phyloP scores from a whole-genome alignment of 2,113 vertebrate genomes.

The Columbina picui region DNA sequence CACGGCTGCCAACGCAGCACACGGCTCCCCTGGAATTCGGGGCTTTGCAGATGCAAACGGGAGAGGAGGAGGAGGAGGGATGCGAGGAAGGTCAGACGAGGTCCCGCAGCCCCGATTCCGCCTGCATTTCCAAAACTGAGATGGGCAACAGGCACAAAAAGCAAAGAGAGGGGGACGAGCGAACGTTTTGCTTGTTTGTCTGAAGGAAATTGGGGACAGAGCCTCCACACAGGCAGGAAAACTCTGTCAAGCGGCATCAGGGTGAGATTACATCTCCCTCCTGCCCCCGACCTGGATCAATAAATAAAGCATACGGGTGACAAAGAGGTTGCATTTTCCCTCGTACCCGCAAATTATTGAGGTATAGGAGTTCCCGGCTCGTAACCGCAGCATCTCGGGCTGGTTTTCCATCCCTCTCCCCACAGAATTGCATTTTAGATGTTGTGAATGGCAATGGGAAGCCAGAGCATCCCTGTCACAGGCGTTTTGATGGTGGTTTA shows the following conservation, averaged over 20 bases:
- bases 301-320: not conserved
- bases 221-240: rapidly evolving
- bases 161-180: not conserved
- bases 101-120: rapidly evolving
- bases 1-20: not conserved
- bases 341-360: rapidly evolving
- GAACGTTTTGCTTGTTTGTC: not conserved
- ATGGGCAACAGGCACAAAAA: not conserved
- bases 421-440: rapidly evolving
- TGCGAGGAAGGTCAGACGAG: not conserved
- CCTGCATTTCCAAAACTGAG: not conserved
- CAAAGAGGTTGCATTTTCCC: not conserved
- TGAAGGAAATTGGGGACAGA: not conserved
- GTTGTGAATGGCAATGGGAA: not conserved
- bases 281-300: not conserved
- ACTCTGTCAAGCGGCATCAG: not conserved
- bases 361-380: not conserved
- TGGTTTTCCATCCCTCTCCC: not conserved
- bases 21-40: not conserved
- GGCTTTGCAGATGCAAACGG: not conserved
- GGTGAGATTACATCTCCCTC: not conserved
- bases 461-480: not conserved
- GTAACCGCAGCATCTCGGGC: rapidly evolving
- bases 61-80: not conserved
- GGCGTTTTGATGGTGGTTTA: not conserved